Percentiles rank a stretch among this genome's conserved stretches.
Evolutionary conservation across 2,888 invertebrate species (phyloP).

Genomic region (Siphonodentalium dalli): DNA sequence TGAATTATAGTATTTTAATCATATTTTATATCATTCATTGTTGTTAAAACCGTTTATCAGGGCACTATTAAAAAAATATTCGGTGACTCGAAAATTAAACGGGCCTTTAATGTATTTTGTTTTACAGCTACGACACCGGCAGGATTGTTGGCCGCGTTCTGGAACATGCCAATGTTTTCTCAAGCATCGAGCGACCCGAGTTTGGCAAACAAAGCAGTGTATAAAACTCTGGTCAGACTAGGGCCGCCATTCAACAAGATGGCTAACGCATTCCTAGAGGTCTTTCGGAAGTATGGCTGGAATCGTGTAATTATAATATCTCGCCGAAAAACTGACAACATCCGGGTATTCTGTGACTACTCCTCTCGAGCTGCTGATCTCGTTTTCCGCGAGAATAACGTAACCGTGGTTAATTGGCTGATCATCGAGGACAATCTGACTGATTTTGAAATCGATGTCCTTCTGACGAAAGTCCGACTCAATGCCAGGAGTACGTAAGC

Average conservation of each 20-base stretch:
- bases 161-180: conserved; percentile 53
- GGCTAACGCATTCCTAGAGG: conserved; percentile 38
- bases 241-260: conserved; percentile 48
- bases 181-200: conserved; percentile 47
- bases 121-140: conserved; percentile 42
- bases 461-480: conserved; percentile 34
- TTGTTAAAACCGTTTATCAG: too few relatives aligned
- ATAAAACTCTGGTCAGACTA: conserved; percentile 43
- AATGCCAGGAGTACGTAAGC: conserved; percentile 43
- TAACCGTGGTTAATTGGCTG: conserved; percentile 41
- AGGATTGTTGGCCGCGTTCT: conserved; percentile 46
- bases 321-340: conserved; percentile 35
- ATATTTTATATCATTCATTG: too few relatives aligned
- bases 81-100: too few relatives aligned
- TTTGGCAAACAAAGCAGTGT: conserved; percentile 43
- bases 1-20: too few relatives aligned
- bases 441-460: conserved; percentile 33
- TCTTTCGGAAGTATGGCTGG: conserved; percentile 41
- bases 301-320: conserved; percentile 38
- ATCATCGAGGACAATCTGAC: conserved; percentile 32
- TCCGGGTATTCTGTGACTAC: conserved; percentile 49
- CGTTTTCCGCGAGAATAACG: conserved; percentile 32
- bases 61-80: too few relatives aligned
- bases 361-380: conserved; percentile 35
- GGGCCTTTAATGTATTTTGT: neutral